phyloP scores from a whole-genome alignment of 2,113 vertebrate genomes.

The Acanthisitta chloris region DNA sequence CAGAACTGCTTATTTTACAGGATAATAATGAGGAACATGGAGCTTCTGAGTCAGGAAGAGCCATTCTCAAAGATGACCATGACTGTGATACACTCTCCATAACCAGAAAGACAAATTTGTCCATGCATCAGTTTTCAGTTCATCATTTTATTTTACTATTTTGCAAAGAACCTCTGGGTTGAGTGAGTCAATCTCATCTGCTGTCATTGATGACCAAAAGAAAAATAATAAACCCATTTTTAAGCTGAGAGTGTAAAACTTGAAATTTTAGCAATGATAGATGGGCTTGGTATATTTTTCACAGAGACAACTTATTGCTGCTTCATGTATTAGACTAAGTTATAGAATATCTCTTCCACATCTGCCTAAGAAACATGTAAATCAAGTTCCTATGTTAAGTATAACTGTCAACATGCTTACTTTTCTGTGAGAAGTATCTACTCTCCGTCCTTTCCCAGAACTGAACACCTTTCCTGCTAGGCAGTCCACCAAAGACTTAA shows the following conservation, averaged over 20 bases:
- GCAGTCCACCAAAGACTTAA: neutral
- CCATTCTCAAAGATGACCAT: neutral
- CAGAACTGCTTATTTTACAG: neutral
- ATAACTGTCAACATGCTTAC: neutral
- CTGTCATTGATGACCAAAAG: neutral
- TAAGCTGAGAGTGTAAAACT: neutral
- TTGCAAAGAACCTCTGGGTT: neutral
- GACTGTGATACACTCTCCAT: neutral
- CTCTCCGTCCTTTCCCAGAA: neutral
- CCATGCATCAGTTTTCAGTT: neutral
- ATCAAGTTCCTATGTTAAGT: neutral
- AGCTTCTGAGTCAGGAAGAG: neutral
- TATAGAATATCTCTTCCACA: neutral
- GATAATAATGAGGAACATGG: neutral
- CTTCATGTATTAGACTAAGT: neutral
- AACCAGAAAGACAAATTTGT: neutral
- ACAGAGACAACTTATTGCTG: neutral
- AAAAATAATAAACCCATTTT: neutral
- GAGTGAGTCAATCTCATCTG: neutral
- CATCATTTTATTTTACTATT: neutral
- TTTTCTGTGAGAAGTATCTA: neutral
- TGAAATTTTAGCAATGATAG: neutral
- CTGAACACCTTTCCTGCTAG: neutral
- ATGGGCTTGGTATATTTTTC: neutral
- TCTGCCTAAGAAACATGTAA: neutral